Percentiles rank a stretch among this genome's conserved stretches.
phyloP scores from a whole-genome alignment of 1,140 invertebrate genomes.

The Megalopta genalis region DNA sequence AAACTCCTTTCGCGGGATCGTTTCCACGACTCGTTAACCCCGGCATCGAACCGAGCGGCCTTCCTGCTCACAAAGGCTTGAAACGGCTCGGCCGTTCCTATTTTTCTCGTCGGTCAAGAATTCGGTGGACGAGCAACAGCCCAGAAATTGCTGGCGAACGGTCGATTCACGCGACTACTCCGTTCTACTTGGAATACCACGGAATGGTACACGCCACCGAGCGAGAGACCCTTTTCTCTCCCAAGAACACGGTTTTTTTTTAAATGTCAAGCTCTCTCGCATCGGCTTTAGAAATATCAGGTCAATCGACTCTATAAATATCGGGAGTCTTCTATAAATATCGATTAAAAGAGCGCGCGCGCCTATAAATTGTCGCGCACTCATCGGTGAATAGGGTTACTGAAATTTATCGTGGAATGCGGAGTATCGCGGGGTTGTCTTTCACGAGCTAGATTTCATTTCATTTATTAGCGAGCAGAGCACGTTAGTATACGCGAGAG shows the following conservation, averaged over 20 bases:
- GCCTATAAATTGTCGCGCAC: slow-evolving; percentile 3
- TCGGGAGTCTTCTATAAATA: slow-evolving; percentile 43
- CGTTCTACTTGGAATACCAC: too few species aligned
- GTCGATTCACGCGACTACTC: too few species aligned
- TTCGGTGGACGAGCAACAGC: too few species aligned
- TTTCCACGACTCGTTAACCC: not conserved
- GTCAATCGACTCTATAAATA: slow-evolving; percentile 42
- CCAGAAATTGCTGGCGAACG: too few species aligned
- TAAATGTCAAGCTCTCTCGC: slow-evolving; percentile 19
- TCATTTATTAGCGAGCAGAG: too few species aligned
- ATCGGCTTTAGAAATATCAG: slow-evolving; percentile 40
- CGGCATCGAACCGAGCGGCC: too few species aligned
- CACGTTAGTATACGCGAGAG: too few species aligned
- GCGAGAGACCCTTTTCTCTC: not conserved
- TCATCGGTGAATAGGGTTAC: not conserved
- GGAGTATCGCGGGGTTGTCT: not conserved
- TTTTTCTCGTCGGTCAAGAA: too few species aligned
- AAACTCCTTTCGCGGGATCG: not conserved
- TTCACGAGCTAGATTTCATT: not conserved
- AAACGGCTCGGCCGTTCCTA: too few species aligned
- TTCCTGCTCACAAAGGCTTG: too few species aligned
- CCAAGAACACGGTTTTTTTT: not conserved
- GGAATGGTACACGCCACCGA: not conserved
- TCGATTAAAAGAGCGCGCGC: slow-evolving; percentile 23
- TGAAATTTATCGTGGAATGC: not conserved